Evolutionary conservation across 2,797 vertebrate species (phyloP).

Genomic region (Phalanger gymnotis): DNA sequence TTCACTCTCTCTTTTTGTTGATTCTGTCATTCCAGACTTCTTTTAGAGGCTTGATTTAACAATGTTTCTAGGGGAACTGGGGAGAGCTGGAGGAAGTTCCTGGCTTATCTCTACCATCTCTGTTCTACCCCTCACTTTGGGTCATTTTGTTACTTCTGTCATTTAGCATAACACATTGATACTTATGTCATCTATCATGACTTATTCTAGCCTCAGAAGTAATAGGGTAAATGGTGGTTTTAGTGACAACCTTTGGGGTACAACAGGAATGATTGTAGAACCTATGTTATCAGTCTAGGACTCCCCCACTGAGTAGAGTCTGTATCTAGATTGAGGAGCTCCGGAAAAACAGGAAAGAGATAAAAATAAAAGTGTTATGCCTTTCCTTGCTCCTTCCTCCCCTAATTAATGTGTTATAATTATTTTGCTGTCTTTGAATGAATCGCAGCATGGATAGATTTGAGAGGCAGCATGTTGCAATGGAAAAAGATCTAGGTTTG

Average conservation of each 20-base stretch:
- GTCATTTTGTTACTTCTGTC: too few species aligned
- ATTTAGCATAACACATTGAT: too few species aligned
- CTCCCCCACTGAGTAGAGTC: background rate
- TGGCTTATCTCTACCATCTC: too few species aligned
- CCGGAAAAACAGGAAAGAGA: background rate
- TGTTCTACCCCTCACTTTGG: too few species aligned
- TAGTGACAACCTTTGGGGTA: background rate
- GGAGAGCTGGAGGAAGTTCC: too few species aligned
- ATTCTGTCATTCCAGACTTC: too few species aligned
- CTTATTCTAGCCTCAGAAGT: background rate
- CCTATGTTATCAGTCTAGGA: background rate
- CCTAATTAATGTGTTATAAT: background rate
- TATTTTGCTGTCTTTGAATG: background rate
- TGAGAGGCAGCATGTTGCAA: background rate
- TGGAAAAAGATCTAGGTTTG: background rate
- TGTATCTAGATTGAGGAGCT: background rate
- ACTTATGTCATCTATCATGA: background rate
- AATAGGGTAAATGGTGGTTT: background rate
- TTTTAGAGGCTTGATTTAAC: too few species aligned
- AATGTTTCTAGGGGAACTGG: too few species aligned
- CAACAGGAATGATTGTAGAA: background rate
- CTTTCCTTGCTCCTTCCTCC: background rate
- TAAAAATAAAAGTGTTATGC: background rate
- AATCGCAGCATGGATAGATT: background rate
- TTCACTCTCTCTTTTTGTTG: too few species aligned